These are phyloP conservation scores for Acestrorhynchus altus DNA, from an alignment of 2,797 vertebrate species.

Conservation along the genomic window DNA sequence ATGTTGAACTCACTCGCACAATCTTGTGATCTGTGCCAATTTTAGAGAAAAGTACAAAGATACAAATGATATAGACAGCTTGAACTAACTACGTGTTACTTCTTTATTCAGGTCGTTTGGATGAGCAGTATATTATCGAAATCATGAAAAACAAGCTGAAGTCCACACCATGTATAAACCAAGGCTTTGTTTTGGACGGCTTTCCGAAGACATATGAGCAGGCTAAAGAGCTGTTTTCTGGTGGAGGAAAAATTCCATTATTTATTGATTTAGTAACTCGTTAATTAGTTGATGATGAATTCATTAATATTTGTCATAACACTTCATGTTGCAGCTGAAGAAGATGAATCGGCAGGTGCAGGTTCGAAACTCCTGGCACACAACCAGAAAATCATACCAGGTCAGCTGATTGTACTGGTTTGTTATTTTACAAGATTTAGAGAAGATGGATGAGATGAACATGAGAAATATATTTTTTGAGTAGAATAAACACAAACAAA, in stretches of 20 bases:
- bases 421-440: too few species aligned
- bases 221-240: slow-evolving; percentile 84
- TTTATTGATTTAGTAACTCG: neutral
- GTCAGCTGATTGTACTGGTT: slow-evolving; percentile 64
- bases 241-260: slow-evolving; percentile 70
- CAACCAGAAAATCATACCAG: slow-evolving; percentile 80
- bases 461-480: too few species aligned
- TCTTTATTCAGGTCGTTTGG: slow-evolving; percentile 75
- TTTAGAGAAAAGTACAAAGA: too few species aligned
- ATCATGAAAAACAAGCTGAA: slow-evolving; percentile 86
- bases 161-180: slow-evolving; percentile 90
- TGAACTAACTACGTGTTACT: neutral
- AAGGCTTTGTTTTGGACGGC: slow-evolving; percentile 91
- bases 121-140: slow-evolving; percentile 80
- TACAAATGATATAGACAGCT: neutral
- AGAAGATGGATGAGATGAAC: too few species aligned
- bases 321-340: slow-evolving; percentile 69
- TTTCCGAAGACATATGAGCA: slow-evolving; percentile 88
- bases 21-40: too few species aligned
- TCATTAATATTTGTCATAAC: neutral
- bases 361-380: slow-evolving; percentile 63
- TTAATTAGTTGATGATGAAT: neutral
- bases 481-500: too few species aligned
- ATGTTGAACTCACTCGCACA: too few species aligned
- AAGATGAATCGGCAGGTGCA: slow-evolving; percentile 75